These are phyloP conservation scores for Strix aluco DNA, from an alignment of 2,113 vertebrate genomes.

Conservation along the genomic window DNA sequence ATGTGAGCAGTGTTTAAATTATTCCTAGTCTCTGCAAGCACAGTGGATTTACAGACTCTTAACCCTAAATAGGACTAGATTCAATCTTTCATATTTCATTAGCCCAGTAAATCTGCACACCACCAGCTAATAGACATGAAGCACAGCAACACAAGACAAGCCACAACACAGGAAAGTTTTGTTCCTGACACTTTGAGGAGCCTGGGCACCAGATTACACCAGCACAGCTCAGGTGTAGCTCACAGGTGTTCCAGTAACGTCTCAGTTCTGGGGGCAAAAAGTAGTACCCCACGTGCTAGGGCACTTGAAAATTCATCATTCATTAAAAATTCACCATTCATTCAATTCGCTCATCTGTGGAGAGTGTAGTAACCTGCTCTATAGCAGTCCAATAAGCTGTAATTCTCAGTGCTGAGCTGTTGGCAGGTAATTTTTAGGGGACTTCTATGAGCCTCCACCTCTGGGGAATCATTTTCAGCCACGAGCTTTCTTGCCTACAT, in stretches of 20 bases:
- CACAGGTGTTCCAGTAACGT: neutral
- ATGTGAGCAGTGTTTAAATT: conserved; percentile 62
- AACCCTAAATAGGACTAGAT: conserved; percentile 18
- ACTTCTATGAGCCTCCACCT: neutral
- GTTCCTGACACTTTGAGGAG: neutral
- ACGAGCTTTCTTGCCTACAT: neutral
- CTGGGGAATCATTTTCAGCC: neutral
- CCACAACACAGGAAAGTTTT: neutral
- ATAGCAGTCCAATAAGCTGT: neutral
- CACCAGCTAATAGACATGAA: rapidly evolving
- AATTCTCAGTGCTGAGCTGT: neutral
- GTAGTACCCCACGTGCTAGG: neutral
- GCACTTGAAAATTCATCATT: neutral
- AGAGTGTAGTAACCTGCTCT: neutral
- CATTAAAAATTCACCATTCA: no score
- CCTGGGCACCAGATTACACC: neutral
- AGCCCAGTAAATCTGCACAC: neutral
- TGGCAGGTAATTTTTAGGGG: neutral
- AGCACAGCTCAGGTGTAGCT: neutral
- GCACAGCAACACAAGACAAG: neutral
- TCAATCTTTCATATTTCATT: conserved; percentile 38
- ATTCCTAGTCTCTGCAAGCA: neutral
- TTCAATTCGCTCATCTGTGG: neutral
- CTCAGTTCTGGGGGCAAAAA: neutral
- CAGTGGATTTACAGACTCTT: conserved; percentile 20